Evolutionary conservation across 2,113 vertebrate genomes (phyloP).

Genomic region (Jacana jacana): DNA sequence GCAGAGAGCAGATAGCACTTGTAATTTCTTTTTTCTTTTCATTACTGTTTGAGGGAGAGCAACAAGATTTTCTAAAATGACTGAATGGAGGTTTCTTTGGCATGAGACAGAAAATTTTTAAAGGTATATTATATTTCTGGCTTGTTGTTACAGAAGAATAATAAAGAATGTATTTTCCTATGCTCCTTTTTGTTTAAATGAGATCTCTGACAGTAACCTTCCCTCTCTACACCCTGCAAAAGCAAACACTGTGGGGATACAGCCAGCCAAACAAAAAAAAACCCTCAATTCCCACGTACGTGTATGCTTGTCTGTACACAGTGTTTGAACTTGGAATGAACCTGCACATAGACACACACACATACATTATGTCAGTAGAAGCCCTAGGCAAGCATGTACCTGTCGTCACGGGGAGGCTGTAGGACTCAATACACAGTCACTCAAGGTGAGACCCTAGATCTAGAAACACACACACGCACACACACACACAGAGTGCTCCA

Average conservation of each 20-base stretch:
- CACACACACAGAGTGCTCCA: background rate
- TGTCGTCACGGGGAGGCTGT: background rate
- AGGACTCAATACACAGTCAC: background rate
- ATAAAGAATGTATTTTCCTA: conserved; percentile 88
- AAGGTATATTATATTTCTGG: conserved; percentile 85
- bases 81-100: conserved; percentile 67
- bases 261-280: background rate
- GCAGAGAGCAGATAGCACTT: conserved; percentile 9
- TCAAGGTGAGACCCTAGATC: conserved; percentile 37
- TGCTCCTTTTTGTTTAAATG: conserved; percentile 56
- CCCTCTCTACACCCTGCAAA: background rate
- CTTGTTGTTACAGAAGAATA: conserved; percentile 84
- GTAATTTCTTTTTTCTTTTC: conserved; percentile 57
- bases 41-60: conserved; percentile 45
- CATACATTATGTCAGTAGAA: accelerated
- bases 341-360: background rate
- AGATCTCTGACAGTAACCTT: background rate
- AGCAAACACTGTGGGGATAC: background rate
- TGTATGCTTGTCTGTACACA: background rate
- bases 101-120: conserved; percentile 77
- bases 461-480: background rate
- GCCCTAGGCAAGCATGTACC: background rate
- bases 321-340: background rate
- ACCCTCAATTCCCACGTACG: background rate
- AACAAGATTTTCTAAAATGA: conserved; percentile 66